Base-by-base conservation (phyloP, 2,888 invertebrate species). In the Nudaria mundana region DNA sequence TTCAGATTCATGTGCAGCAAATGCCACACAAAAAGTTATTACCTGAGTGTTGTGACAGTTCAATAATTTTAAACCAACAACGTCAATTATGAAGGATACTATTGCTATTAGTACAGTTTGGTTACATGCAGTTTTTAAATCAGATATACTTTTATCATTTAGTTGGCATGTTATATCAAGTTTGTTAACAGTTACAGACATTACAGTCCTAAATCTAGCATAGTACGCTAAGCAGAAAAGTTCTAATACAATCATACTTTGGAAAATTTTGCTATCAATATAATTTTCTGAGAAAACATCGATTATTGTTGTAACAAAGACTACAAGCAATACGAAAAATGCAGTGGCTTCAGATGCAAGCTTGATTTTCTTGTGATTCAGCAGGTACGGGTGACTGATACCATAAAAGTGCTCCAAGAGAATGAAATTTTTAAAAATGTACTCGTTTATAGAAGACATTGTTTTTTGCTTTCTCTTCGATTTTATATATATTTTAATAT, bases 1-100 rank as follows among this genome's bases (percentile, higher is more conserved):
- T 56, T 85, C 85, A 0, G 72, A 53, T 44, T 82, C 80, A 36
- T 76, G 75, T 13, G 74, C 76, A 1, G 74, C 63, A 37, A 71
- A 69, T 0, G 66, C 53, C 0, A 78, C 30, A 5, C 63, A 53
- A 0, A 74, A 49, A 1, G 64, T 37, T 4, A 70, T 8, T 0
- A 65, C 45, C 7, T 57, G 23, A 20, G 56, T 52, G 1, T 30
- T 11, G 16, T 61, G 49, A 0, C 45, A 12, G 7, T 46, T 39
- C 0, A 72, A 22, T 0, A 56, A 8, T 10, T 26, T 49, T 32
- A 72, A 46, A 3, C 74, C 68, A 25, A 56, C n/a, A 0, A 58
- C 8, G 53, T 83, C 79, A 4, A 75, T 15, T 1, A 68, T 4
- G 0, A 61, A 26, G 5, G 76, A 69, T 0, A 56, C 1, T 0